Conservation (phyloP, 1,140 invertebrate genomes). For the Eumaeus atala region DNA sequence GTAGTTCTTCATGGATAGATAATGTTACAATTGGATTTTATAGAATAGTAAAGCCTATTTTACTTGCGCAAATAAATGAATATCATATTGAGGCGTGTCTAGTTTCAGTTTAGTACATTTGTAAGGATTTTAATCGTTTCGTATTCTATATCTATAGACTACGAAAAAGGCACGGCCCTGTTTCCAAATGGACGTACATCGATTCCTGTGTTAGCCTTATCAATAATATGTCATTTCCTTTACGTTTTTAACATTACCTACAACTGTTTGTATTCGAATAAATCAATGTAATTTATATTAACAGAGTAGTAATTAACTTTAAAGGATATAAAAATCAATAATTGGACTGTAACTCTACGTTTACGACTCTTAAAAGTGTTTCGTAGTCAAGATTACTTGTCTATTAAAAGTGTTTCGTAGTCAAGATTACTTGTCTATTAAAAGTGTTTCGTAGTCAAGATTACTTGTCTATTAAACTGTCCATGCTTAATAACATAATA, state of each 20-base stretch:
- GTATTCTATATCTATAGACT: constrained; percentile 22
- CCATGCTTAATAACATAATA: too few species aligned
- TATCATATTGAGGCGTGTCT: background rate
- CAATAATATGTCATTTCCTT: constrained; percentile 30
- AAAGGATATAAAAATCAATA: constrained; percentile 8
- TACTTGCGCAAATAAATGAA: background rate
- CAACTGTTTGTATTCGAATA: constrained; percentile 10
- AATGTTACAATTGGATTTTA: constrained; percentile 6
- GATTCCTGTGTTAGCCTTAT: constrained; percentile 34
- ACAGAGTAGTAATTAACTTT: constrained; percentile 1
- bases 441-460: too few species aligned
- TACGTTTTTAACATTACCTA: constrained; percentile 26
- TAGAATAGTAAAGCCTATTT: background rate
- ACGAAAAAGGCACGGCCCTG: constrained; percentile 34
- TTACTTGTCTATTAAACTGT: too few species aligned
- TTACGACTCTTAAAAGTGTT: background rate
- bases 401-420: background rate
- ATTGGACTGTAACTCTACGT: background rate
- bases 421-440: too few species aligned
- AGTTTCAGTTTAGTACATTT: background rate
- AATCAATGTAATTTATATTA: background rate
- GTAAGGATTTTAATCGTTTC: constrained; percentile 6
- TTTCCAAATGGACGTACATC: constrained; percentile 30
- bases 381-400: too few species aligned
- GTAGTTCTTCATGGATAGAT: constrained; percentile 18